Base-by-base conservation (phyloP, 2,888 invertebrate genomes). In the Agonopterix heracliana region DNA sequence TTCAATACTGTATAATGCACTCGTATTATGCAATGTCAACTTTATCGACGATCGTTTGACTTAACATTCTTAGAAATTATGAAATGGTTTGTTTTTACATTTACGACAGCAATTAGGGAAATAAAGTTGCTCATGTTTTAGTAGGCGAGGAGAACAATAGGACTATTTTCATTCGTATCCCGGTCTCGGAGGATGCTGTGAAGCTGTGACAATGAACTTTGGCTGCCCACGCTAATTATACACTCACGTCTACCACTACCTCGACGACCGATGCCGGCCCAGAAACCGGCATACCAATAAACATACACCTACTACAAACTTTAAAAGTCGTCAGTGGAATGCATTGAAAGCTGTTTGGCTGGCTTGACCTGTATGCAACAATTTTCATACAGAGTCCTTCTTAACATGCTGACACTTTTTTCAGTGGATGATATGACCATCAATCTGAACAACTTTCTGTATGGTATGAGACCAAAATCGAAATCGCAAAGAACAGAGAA, bases 171-270 rank as follows among this genome's bases (percentile, higher is more conserved):
- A 74, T 67, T 73, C 69, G 71, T 66, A 71, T 72, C 73, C 67
- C 68, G 63, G 57, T 54, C 26, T 26, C 5, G 26, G 26, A 26
- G 65, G 67, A 68, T 71, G 71, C 69, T 67, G 64, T 69, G 68
- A 73, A 72, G 75, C 81, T 78, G 78, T 71, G 87, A 88, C 87
- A 87, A 86, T 88, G 87, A 86, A 85, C 87, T 86, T 83, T 84
- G 68, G 62, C 69, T 74, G 75, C 85, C 85, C 84, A 85, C 86
- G 85, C 86, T 87, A 88, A 87, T 86, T 84, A 87, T 87, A 87
- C 66, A 26, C 26, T 26, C 26, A 70, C 72, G 68, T 71, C 67
- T 71, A 69, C 66, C 68, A 70, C 72, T 5, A 69, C 71, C 66
- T 71, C 67, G 71, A 69, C 66, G 68, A 69, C 73, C 71, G 68